Evolutionary conservation across 2,888 invertebrate genomes (phyloP).

Genomic region (Acronicta alni): DNA sequence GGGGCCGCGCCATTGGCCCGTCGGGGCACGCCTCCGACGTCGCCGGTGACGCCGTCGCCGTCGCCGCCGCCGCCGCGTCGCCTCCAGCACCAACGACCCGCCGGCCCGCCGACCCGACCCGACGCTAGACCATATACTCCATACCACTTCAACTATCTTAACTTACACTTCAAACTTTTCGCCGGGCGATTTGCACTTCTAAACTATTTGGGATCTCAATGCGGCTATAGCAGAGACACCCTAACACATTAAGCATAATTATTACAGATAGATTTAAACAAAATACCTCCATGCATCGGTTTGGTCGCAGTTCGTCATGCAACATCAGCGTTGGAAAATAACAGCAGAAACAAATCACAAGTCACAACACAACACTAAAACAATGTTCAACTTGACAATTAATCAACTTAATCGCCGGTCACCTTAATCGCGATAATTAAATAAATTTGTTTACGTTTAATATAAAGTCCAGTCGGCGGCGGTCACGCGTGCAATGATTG

Average conservation of each 20-base stretch:
- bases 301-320: conserved; percentile 4
- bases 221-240: too few species aligned
- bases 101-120: conserved; percentile 58
- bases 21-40: conserved; percentile 83
- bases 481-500: conserved; percentile 30
- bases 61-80: conserved; percentile 71
- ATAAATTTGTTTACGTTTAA: conserved; percentile 43
- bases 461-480: conserved; percentile 22
- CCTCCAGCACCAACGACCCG: conserved; percentile 64
- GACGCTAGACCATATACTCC: conserved; percentile 63
- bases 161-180: conserved; percentile 69
- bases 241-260: conserved; percentile 33
- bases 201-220: conserved; percentile 64
- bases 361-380: conserved; percentile 37
- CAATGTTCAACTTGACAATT: conserved; percentile 37
- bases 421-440: conserved; percentile 42
- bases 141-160: conserved; percentile 69
- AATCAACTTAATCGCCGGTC: conserved; percentile 42
- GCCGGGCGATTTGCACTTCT: conserved; percentile 64
- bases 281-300: conserved; percentile 19
- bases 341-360: conserved; percentile 18
- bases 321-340: conserved; percentile 10
- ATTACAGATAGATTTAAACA: conserved; percentile 8
- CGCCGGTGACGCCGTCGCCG: conserved; percentile 75
- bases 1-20: conserved; percentile 85